Conservation (phyloP, 2,113 vertebrate genomes). For the Puntigrus tetrazona region DNA sequence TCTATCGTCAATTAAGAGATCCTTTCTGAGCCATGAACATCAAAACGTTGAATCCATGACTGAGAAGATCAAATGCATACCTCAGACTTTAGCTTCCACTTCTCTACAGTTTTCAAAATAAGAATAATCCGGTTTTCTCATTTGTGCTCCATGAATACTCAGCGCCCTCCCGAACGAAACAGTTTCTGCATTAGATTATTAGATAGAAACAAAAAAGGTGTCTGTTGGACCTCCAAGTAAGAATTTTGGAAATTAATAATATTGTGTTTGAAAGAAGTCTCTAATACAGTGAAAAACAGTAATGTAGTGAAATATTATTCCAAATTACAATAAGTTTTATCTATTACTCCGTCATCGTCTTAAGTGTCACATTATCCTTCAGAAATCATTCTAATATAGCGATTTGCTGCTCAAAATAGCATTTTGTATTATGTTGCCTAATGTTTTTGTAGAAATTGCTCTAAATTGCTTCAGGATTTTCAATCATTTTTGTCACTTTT, state of each 20-base stretch:
- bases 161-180: not conserved
- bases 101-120: constrained; percentile 1
- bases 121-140: not conserved
- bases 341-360: not conserved
- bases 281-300: not conserved
- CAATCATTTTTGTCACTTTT: too few relatives aligned
- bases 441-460: not conserved
- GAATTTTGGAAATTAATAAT: not conserved
- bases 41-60: not conserved
- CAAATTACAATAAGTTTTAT: not conserved
- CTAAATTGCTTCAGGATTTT: not conserved
- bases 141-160: not conserved
- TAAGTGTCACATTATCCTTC: not conserved
- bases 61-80: constrained; percentile 20
- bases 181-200: not conserved
- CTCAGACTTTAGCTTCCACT: not conserved
- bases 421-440: not conserved
- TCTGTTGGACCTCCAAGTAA: not conserved
- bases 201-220: not conserved
- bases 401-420: not conserved
- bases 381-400: not conserved
- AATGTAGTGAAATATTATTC: not conserved
- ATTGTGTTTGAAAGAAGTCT: not conserved
- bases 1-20: constrained; percentile 5
- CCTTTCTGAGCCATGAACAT: not conserved